phyloP scores from a whole-genome alignment of 2,797 vertebrate species.

The Pipistrellus pygmaeus region DNA sequence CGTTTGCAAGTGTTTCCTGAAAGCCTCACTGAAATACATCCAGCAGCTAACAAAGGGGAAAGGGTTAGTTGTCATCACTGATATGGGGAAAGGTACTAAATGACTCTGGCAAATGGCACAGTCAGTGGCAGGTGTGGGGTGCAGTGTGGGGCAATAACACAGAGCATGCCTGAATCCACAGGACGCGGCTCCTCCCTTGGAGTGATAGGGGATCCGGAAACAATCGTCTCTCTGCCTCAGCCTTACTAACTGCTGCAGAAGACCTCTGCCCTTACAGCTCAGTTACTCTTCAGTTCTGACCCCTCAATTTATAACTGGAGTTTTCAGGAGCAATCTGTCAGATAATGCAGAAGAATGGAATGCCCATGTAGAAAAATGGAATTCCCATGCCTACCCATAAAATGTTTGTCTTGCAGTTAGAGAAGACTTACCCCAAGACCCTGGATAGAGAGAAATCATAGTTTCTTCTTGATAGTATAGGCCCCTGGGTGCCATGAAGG shows the following conservation, averaged over 20 bases:
- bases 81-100: slow-evolving; percentile 34
- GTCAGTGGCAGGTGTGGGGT: slow-evolving; percentile 10
- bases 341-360: slow-evolving; percentile 74
- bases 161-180: slow-evolving; percentile 48
- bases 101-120: slow-evolving; percentile 6
- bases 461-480: background rate
- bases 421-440: slow-evolving; percentile 81
- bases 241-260: slow-evolving; percentile 75
- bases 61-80: background rate
- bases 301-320: slow-evolving; percentile 80
- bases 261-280: slow-evolving; percentile 78
- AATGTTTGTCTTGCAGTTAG: slow-evolving; percentile 52
- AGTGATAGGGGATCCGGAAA: slow-evolving; percentile 84
- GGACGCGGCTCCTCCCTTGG: slow-evolving; percentile 66
- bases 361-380: slow-evolving; percentile 60
- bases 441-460: background rate
- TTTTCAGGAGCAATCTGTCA: slow-evolving; percentile 82
- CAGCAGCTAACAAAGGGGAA: slow-evolving; percentile 50
- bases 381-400: slow-evolving; percentile 65
- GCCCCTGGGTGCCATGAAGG: background rate
- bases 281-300: slow-evolving; percentile 79
- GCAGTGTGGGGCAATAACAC: background rate
- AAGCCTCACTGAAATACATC: slow-evolving; percentile 77
- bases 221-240: slow-evolving; percentile 77
- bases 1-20: slow-evolving; percentile 78